Evolutionary conservation across 2,113 vertebrate species (phyloP), one percentile per base, ranked within the genome.

Genomic region (Girardinichthys multiradiatus): DNA sequence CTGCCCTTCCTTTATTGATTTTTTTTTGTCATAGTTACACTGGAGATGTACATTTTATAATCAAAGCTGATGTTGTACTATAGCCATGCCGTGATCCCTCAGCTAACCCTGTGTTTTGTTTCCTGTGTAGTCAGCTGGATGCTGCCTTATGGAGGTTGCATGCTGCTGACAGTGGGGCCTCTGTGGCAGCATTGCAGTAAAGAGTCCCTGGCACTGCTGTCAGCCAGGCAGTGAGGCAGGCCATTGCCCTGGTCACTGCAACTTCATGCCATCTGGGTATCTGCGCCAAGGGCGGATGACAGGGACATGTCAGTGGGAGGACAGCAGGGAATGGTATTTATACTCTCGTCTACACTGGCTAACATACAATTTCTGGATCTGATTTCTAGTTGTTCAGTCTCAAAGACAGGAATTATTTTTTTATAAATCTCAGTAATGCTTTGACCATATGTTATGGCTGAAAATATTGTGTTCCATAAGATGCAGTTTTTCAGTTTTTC

Each of bases 141-240:
- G 73, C 42, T 45, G 72, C 67, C 64, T 57, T 79, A 70, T 83
- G 80, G 72, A 85, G 67, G 73, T 57, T 75, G 72, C 66, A 60
- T 72, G 51, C 66, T 78, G 71, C 69, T 82, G 81, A 75, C 3
- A 66, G 65, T 61, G 59, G 64, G 78, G 80, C 72, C 73, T 83
- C 83, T 76, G 80, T 68, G 76, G 77, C 86, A 84, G 83, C 81
- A 86, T 72, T 77, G 77, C 76, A 65, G 79, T 82, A 89, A 86
- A 81, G 79, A 86, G 85, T 85, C 88, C 77, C 76, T 83, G 86
- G 90, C 87, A 45, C 81, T 71, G 69, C 87, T 90, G 89, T 91
- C 89, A 90, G 77, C 74, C 84, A 67, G 81, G 70, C 81, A 86
- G 82, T 45, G 39, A 74, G 57, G 67, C 82, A 72, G 68, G 75